Evolutionary conservation across 2,797 vertebrate species (phyloP), one percentile per base, ranked within the genome.

Genomic region (Centroberyx gerrardi): DNA sequence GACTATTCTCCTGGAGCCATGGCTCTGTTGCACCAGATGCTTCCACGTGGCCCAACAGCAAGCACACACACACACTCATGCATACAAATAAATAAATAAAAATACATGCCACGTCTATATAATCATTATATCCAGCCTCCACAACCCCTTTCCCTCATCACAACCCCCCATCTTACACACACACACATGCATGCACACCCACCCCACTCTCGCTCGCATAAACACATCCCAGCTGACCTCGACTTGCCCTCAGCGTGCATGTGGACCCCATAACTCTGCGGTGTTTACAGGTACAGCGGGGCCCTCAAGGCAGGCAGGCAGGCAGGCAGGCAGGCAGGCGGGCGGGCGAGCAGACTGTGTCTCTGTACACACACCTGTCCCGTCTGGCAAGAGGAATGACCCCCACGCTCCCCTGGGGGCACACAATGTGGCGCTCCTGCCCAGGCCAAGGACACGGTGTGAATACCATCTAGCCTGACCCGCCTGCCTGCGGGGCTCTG

Each of bases 291-390:
- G 84, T 87, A 85, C 74, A 90, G 68, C 75, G 17, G 44, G 58
- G 69, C 78, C 87, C 87, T 82, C 5, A 17, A 86, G 88, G 85
- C 78, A 84, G 66, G 58, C 66, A 53, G 46, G 76, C 62, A 27
- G 88, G 85, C 78, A 84, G 66, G 58, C 66, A 53, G 46, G 76
- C 62, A 27, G 22, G 58, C 66, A 53, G 46, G 76, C 22, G 22
- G 54, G n/a, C 28, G 33, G 4, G 36, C 33, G 3, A 66, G 76
- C 87, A 87, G 87, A 81, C 81, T 75, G 83, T 67, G 78, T 86
- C 72, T 89, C 81, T 76, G 63, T 53, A 52, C 72, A 74, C 87
- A 92, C 89, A 92, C 90, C 86, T 92, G 83, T 91, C 83, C 88
- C 5, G 64, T 88, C 85, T 81, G 76, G 82, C 78, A 79, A 56